These are phyloP conservation scores for Chinchilla lanigera DNA, from an alignment of 2,113 vertebrate genomes.

Conservation along the genomic window DNA sequence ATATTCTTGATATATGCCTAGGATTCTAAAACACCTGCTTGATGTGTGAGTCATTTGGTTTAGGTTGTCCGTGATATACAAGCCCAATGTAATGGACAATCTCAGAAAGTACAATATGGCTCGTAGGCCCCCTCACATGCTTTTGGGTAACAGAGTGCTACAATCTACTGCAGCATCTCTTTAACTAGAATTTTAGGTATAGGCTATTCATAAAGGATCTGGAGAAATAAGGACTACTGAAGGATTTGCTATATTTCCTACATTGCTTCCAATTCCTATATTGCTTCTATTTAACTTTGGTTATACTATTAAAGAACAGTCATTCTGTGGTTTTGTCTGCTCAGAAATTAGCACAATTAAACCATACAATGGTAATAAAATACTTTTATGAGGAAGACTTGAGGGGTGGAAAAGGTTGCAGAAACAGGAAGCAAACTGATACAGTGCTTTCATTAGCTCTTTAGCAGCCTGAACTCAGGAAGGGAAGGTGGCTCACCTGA, in stretches of 20 bases:
- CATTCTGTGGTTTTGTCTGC: neutral
- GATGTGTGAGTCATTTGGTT: neutral
- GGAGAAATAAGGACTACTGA: slow-evolving; percentile 20
- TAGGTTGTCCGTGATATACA: neutral
- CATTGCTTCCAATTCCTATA: neutral
- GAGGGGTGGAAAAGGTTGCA: neutral
- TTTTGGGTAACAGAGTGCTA: neutral
- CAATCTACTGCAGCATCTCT: neutral
- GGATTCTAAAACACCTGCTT: neutral
- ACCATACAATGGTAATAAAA: neutral
- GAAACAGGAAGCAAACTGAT: neutral
- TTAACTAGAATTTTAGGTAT: neutral
- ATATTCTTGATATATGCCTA: neutral
- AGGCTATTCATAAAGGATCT: neutral
- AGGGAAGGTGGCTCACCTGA: neutral
- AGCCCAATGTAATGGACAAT: neutral
- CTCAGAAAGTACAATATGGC: neutral
- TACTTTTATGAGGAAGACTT: neutral
- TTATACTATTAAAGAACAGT: slow-evolving; percentile 1
- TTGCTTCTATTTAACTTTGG: slow-evolving; percentile 14
- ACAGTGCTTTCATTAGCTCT: neutral
- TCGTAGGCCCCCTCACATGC: neutral
- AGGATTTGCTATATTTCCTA: slow-evolving; percentile 38
- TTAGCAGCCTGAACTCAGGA: neutral
- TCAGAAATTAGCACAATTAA: neutral